Evolutionary conservation across 2,888 invertebrate species (phyloP), one percentile per base, ranked within the genome.

Genomic region (Acanthococcus lagerstroemiae): DNA sequence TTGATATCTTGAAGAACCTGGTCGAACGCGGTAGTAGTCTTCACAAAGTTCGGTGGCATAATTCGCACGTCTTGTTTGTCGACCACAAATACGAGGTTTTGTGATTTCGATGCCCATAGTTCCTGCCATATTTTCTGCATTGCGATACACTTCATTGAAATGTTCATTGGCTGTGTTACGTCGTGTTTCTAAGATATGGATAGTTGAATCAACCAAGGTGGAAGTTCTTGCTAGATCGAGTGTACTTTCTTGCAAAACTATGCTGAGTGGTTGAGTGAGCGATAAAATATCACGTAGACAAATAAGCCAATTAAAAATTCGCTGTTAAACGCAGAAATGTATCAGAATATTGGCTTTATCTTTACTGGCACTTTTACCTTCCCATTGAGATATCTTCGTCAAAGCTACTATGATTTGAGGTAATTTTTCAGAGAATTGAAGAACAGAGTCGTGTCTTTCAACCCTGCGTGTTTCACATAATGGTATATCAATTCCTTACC

Each of bases 381-480:
- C 12, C 37, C 37, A 37, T 37, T 15, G 7, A 37, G 37, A 37
- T 9, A 37, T 37, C 12, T 37, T 37, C 12, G 37, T 37, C 7
- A 37, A 15, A 37, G 37, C 12, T 15, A 37, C 7, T 15, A 9
- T 9, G 7, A 37, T 37, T 15, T 37, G 37, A 15, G 15, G 15
- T 37, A 37, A 7, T 7, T 9, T 7, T 37, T n/a, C n/a, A 15
- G 37, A 9, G 7, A 58, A 58, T 26, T 60, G 50, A 48, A 48
- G 25, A 60, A 60, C 27, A 27, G 60, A 25, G 48, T 60, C 60
- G 27, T 60, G 27, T 27, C 48, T 17, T 60, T 60, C 27, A 5
- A 60, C 5, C 26, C 30, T 48, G n/a, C 27, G 60, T 26, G 60
- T 60, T 27, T 60, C 60, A 48, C 60, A 60, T 46, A 60, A 15